phyloP scores from a whole-genome alignment of 2,888 invertebrate genomes.

The Diaphora mendica region DNA sequence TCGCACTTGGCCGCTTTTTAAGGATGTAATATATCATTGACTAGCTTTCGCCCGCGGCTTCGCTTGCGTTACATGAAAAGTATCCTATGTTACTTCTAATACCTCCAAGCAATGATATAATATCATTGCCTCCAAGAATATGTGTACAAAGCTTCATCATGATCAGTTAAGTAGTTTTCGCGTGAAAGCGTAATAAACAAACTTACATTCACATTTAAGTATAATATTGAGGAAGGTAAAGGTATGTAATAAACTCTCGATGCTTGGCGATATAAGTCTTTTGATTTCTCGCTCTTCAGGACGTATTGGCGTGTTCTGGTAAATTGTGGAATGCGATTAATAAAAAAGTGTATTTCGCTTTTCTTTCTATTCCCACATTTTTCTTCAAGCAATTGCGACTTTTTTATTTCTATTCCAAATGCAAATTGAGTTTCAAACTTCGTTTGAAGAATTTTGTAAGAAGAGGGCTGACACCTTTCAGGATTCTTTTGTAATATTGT shows the following conservation, averaged over 20 bases:
- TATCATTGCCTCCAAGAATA: too few relatives aligned
- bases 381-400: constrained; percentile 57
- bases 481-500: constrained; percentile 54
- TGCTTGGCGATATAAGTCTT: neutral
- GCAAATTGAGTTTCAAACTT: constrained; percentile 74
- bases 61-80: too few relatives aligned
- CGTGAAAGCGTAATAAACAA: too few relatives aligned
- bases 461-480: constrained; percentile 55
- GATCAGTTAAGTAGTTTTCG: too few relatives aligned
- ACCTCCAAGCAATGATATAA: too few relatives aligned
- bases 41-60: too few relatives aligned
- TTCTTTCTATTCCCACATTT: constrained; percentile 56
- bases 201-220: too few relatives aligned
- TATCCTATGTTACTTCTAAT: too few relatives aligned
- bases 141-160: too few relatives aligned
- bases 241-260: neutral
- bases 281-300: constrained; percentile 33
- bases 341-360: constrained; percentile 46
- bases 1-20: too few relatives aligned
- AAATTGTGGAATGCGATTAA: constrained; percentile 55
- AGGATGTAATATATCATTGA: too few relatives aligned
- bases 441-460: constrained; percentile 64
- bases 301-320: constrained; percentile 30
- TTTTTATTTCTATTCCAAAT: constrained; percentile 72
- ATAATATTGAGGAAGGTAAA: too few relatives aligned